Conservation (phyloP, 2,888 invertebrate genomes). For the Ectemnius lituratus region DNA sequence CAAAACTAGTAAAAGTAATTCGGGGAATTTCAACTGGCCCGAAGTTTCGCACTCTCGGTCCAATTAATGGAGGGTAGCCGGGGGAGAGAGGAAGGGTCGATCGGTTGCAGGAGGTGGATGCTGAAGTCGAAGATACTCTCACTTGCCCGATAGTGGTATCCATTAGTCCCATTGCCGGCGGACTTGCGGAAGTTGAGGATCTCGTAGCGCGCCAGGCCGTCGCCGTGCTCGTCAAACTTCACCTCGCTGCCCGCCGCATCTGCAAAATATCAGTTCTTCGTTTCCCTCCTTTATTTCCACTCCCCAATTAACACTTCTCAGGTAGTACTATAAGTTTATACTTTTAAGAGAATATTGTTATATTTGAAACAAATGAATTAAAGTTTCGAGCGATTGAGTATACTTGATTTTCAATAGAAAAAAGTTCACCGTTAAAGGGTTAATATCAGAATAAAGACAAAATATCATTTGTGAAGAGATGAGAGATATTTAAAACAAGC, state of each 20-base stretch:
- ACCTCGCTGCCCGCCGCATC: conserved; percentile 84
- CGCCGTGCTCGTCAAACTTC: conserved; percentile 85
- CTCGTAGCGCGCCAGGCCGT: conserved; percentile 86
- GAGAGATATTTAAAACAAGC: conserved; percentile 5
- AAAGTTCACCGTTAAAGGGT: no score
- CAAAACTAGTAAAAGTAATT: background rate
- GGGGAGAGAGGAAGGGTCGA: conserved; percentile 6
- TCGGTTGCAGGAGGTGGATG: background rate
- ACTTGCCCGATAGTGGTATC: conserved; percentile 80
- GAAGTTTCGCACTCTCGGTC: background rate
- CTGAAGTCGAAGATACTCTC: conserved; percentile 34
- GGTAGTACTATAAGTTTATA: background rate
- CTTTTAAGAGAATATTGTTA: no score
- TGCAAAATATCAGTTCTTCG: conserved; percentile 71
- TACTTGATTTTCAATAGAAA: no score
- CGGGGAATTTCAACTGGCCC: background rate
- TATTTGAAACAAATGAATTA: no score
- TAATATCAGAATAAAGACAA: no score
- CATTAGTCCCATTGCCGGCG: conserved; percentile 74
- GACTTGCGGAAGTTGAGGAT: conserved; percentile 85
- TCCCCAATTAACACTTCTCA: background rate
- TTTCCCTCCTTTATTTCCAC: background rate
- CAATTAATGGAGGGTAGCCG: background rate
- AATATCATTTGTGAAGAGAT: no score
- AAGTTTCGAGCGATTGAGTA: no score